Conservation (phyloP, 92 coral and sea anemone species). For the Micromussa lordhowensis region DNA sequence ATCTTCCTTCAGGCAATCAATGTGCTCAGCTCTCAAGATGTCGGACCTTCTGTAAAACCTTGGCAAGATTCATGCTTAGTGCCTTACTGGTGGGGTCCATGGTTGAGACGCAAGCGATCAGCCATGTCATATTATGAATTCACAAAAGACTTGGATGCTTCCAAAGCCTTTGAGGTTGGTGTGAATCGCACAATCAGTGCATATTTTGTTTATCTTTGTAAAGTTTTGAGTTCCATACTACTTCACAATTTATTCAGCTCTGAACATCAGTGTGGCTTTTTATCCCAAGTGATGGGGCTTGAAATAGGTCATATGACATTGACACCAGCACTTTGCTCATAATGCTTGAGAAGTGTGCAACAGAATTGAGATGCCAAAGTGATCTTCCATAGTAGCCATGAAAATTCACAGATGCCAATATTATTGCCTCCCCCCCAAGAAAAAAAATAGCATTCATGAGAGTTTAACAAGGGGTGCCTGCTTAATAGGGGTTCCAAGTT, state of each 20-base stretch:
- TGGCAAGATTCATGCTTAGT: conserved; percentile 3
- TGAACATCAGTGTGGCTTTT: too few species aligned
- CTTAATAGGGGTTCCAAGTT: background rate
- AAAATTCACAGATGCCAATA: background rate
- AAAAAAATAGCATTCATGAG: too few species aligned
- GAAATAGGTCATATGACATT: too few species aligned
- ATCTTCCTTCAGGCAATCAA: conserved; percentile 38
- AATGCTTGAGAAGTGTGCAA: too few species aligned
- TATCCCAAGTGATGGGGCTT: too few species aligned
- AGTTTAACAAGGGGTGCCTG: too few species aligned
- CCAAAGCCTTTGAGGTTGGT: conserved; percentile 81
- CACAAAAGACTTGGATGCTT: conserved; percentile 63
- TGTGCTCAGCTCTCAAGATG: conserved; percentile 60
- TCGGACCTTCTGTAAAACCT: conserved; percentile 40
- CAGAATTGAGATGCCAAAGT: background rate
- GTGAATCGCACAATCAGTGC: background rate
- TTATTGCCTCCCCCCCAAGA: too few species aligned
- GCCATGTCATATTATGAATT: background rate
- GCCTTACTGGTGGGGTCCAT: conserved; percentile 5
- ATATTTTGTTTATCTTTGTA: background rate
- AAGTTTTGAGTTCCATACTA: too few species aligned
- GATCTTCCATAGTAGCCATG: background rate
- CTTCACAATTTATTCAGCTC: too few species aligned
- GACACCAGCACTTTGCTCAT: too few species aligned
- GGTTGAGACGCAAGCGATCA: conserved; percentile 21